phyloP scores from a whole-genome alignment of 2,113 vertebrate genomes.

The Paralichthys olivaceus region DNA sequence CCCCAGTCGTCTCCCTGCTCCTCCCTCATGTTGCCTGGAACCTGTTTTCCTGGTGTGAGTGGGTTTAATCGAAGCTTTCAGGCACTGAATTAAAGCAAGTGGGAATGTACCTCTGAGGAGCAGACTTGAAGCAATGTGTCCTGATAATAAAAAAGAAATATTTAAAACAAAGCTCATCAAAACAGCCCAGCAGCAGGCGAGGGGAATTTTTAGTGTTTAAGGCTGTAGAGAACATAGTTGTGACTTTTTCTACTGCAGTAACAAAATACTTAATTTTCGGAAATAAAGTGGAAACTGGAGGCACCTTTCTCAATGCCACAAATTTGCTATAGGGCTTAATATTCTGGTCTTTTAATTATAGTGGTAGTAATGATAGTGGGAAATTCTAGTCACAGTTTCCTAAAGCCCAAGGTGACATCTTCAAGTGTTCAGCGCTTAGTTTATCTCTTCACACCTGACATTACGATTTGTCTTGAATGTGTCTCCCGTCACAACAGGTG shows the following conservation, averaged over 20 bases:
- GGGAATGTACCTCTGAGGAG: constrained; percentile 59
- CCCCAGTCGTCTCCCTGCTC: constrained; percentile 5
- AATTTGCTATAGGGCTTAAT: neutral
- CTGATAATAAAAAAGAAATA: constrained; percentile 19
- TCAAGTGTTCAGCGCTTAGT: no score
- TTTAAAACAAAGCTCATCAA: constrained; percentile 56
- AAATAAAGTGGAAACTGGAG: neutral
- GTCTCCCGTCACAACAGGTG: no score
- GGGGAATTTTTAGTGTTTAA: constrained; percentile 3
- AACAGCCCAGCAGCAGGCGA: constrained; percentile 7
- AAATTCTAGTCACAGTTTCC: no score
- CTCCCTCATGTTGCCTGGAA: constrained; percentile 32
- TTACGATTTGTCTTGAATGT: no score
- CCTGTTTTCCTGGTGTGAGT: constrained; percentile 35
- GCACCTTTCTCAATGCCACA: neutral
- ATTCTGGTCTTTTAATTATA: neutral
- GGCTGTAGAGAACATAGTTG: neutral
- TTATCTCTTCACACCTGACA: no score
- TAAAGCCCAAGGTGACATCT: no score
- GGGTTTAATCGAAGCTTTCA: constrained; percentile 66
- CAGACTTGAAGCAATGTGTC: constrained; percentile 17
- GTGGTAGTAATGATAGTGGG: no score
- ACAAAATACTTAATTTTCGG: neutral
- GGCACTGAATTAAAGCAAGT: constrained; percentile 53
- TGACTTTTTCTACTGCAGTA: neutral